Evolutionary conservation across 2,888 invertebrate species (phyloP), one percentile per base, ranked within the genome.

Genomic region (Mimumesa dahlbomi): DNA sequence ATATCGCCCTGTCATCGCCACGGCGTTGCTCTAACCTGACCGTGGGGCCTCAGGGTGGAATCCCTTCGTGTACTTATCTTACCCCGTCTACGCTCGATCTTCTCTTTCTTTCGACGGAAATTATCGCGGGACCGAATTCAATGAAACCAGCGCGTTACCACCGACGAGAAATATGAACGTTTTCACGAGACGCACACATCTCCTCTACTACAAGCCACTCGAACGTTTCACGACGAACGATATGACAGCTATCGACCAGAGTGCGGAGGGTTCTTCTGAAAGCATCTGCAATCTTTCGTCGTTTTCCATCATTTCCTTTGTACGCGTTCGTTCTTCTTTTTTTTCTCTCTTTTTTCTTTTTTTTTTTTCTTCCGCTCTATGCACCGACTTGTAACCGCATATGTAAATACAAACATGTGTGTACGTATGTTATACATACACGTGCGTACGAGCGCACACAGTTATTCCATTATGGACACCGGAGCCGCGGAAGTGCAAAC

Each of bases 1-100:
- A 82, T 85, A 85, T 85, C 84, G 81, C 75, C 82, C 84, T 85
- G 85, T 85, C 86, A 86, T 84, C 83, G 75, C 76, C 86, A 85
- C 75, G 75, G 69, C 77, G 57, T 76, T 58, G 63, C 79, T 65
- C 67, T 73, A 58, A 48, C 73, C 72, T 77, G 74, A 71, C 77
- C 75, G 67, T 3, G 25, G 25, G 25, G 70, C 70, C 77, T 50
- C 65, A 25, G 61, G 64, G 50, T 42, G 45, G 52, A 79, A 75
- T 77, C 75, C 71, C 78, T 67, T 54, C 73, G 71, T 66, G 73
- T 79, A 77, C 82, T 82, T 79, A 79, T 82, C 80, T 80, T 69
- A 68, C 58, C n/a, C 46, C 65, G 61, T 54, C 70, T 50, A 68
- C 57, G 68, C 73, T 66, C 70, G 58, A 66, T 70, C 75, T 67